These are phyloP conservation scores for Drosophila pandora DNA, from an alignment of 1,140 invertebrate genomes.

Conservation along the genomic window DNA sequence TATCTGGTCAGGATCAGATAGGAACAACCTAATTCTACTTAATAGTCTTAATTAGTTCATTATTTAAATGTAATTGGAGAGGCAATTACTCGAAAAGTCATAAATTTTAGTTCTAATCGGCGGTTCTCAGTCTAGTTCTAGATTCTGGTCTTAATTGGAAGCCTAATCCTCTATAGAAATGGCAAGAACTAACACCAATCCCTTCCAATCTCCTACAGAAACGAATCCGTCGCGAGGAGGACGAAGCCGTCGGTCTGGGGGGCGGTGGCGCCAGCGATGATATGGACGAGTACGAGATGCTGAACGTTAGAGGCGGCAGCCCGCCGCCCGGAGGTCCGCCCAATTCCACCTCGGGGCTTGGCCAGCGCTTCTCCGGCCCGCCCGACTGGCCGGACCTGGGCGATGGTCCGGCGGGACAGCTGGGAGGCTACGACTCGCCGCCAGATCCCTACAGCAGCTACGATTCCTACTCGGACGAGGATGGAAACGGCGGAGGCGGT, in stretches of 20 bases:
- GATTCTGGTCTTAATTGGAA: too few relatives aligned
- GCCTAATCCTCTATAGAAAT: too few relatives aligned
- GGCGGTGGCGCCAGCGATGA: conserved; percentile 52
- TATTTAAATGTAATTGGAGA: too few relatives aligned
- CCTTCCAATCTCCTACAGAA: conserved; percentile 36
- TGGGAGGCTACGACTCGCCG: conserved; percentile 80
- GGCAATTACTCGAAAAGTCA: too few relatives aligned
- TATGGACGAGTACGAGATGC: conserved; percentile 88
- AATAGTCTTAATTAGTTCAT: too few relatives aligned
- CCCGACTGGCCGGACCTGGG: conserved; percentile 41
- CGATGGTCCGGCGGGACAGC: conserved; percentile 14
- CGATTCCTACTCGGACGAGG: conserved; percentile 84
- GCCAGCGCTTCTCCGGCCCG: conserved; percentile 19
- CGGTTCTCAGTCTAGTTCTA: too few relatives aligned
- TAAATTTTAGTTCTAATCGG: too few relatives aligned
- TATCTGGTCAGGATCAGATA: too few relatives aligned
- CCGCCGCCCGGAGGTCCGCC: conserved; percentile 84
- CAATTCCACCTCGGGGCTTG: conserved; percentile 14
- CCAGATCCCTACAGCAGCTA: conserved; percentile 84
- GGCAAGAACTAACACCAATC: neutral
- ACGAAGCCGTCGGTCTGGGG: conserved; percentile 20
- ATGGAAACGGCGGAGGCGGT: conserved; percentile 20
- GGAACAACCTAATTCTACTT: too few relatives aligned
- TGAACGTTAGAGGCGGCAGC: conserved; percentile 90
- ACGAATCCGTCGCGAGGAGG: conserved; percentile 51